Evolutionary conservation across 2,797 vertebrate genomes (phyloP).

Genomic region (Sciurus vulgaris): DNA sequence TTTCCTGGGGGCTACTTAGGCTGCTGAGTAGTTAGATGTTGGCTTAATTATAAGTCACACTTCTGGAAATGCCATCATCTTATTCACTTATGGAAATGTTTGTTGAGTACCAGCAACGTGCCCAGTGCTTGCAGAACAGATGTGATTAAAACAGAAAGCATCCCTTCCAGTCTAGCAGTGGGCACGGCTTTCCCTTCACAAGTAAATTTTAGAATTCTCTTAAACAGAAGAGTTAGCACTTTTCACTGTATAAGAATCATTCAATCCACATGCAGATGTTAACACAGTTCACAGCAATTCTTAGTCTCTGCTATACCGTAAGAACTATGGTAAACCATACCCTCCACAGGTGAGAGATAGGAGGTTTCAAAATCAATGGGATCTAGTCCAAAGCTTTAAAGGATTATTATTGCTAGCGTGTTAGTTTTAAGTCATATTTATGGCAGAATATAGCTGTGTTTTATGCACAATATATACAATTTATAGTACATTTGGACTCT

Average conservation of each 20-base stretch:
- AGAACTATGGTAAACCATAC: background rate
- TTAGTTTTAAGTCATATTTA: slow-evolving; percentile 61
- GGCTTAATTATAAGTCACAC: background rate
- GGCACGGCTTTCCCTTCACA: background rate
- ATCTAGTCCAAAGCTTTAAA: slow-evolving; percentile 28
- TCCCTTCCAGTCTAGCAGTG: background rate
- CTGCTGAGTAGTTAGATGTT: background rate
- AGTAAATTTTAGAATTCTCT: slow-evolving; percentile 37
- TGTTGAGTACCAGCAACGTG: background rate
- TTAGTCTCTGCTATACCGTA: background rate
- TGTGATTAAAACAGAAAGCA: background rate
- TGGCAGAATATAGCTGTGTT: background rate
- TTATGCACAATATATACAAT: slow-evolving; percentile 45
- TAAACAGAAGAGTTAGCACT: background rate
- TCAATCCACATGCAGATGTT: background rate
- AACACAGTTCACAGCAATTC: background rate
- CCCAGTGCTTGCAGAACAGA: slow-evolving; percentile 21
- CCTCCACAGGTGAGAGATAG: no score
- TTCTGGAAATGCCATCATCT: slow-evolving; percentile 41
- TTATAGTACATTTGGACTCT: slow-evolving; percentile 46
- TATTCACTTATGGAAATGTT: slow-evolving; percentile 29
- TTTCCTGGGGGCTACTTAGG: background rate
- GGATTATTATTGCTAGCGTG: slow-evolving; percentile 13
- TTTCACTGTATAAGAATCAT: background rate
- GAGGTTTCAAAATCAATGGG: slow-evolving; percentile 6